Conservation (phyloP, 1,140 invertebrate genomes). For the Procambarus virginalis region DNA sequence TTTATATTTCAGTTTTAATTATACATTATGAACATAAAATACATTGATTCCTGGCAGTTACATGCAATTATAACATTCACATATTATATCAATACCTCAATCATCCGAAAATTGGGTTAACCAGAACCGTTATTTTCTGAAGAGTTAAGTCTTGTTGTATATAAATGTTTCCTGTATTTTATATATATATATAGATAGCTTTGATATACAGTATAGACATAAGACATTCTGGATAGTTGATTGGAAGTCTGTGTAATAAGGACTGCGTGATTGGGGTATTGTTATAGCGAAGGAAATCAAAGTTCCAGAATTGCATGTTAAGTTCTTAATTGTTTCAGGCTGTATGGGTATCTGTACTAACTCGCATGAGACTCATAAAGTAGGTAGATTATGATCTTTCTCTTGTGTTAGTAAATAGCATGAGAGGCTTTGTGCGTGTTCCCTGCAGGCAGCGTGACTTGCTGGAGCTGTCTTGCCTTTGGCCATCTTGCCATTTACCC, state of each 20-base stretch:
- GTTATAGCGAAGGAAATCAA: constrained; percentile 19
- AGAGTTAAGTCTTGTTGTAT: neutral
- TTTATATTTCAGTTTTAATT: neutral
- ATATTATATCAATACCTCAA: neutral
- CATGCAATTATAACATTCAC: constrained; percentile 7
- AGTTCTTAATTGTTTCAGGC: constrained; percentile 42
- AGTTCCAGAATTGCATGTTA: constrained; percentile 33
- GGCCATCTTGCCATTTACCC: neutral
- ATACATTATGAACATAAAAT: neutral
- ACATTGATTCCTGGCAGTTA: neutral
- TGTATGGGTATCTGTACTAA: constrained; percentile 52
- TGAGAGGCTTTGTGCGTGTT: constrained; percentile 10
- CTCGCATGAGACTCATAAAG: constrained; percentile 41
- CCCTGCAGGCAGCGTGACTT: neutral
- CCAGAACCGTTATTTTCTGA: neutral
- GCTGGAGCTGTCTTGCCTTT: neutral
- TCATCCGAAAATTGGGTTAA: neutral
- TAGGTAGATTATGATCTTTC: constrained; percentile 31
- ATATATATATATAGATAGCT: neutral
- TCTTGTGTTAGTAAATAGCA: constrained; percentile 34
- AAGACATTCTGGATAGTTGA: neutral
- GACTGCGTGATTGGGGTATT: neutral
- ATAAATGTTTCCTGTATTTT: neutral
- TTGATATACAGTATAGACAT: neutral
- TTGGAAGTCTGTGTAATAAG: neutral